These are phyloP conservation scores for Dysmachus trigonus DNA, from an alignment of 2,888 invertebrate genomes.

Conservation along the genomic window DNA sequence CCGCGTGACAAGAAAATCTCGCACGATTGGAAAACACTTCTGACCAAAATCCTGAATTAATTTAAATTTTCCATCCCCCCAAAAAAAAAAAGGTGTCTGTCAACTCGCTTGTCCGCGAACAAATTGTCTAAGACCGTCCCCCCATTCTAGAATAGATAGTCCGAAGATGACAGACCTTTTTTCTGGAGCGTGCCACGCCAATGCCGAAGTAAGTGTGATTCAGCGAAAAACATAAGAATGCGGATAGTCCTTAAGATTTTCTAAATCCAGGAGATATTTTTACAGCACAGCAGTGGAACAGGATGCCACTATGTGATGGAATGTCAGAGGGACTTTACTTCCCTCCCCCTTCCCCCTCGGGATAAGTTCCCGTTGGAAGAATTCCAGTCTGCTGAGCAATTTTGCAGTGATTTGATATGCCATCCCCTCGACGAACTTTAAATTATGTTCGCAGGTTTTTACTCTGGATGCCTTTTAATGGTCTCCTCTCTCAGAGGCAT, in stretches of 20 bases:
- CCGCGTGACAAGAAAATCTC: background rate
- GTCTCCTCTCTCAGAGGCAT: background rate
- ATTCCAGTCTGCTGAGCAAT: conserved; percentile 27
- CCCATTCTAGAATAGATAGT: background rate
- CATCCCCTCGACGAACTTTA: background rate
- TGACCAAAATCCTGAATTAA: background rate
- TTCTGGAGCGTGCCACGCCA: conserved; percentile 1
- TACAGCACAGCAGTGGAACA: background rate
- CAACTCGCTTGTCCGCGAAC: background rate
- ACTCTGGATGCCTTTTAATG: conserved; percentile 20
- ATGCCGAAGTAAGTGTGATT: conserved; percentile 19
- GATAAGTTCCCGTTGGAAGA: background rate
- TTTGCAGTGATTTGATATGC: conserved; percentile 9
- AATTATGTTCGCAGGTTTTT: conserved; percentile 37
- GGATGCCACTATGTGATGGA: conserved; percentile 18
- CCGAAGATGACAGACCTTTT: conserved; percentile 7
- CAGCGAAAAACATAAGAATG: conserved; percentile 21
- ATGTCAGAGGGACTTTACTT: conserved; percentile 19
- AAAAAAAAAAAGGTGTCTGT: background rate
- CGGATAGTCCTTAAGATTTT: background rate
- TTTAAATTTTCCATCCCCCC: background rate
- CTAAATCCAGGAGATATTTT: background rate
- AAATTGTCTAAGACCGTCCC: conserved; percentile 14
- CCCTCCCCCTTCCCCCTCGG: background rate
- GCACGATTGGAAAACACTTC: background rate